A percentile compares a stretch with the other conserved stretches of the same genome.
These are phyloP conservation scores for Poecilia wingei DNA, from an alignment of 2,797 vertebrate species.

Conservation along the genomic window DNA sequence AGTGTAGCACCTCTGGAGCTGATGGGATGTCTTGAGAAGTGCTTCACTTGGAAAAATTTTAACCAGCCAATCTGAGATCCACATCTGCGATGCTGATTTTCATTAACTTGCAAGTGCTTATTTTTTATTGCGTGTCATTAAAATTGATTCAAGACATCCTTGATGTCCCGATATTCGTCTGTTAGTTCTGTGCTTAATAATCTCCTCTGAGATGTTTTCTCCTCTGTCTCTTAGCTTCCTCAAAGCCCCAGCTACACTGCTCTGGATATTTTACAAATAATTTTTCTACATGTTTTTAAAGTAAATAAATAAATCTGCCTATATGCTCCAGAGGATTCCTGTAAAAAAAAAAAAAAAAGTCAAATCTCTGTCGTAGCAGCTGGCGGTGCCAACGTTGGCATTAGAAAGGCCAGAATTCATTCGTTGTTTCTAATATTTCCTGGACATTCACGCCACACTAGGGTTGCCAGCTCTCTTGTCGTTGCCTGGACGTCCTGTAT, in stretches of 20 bases:
- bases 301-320: not conserved
- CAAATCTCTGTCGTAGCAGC: not conserved
- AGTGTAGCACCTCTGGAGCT: not conserved
- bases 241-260: not conserved
- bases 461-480: not conserved
- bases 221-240: not conserved
- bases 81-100: constrained; percentile 8
- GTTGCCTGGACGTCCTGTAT: not conserved
- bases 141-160: not conserved
- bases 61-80: constrained; percentile 16
- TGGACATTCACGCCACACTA: not conserved
- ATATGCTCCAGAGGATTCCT: not conserved
- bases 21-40: not conserved
- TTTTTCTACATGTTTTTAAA: not conserved
- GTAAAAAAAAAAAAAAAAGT: not conserved
- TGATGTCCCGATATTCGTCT: not conserved
- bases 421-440: not conserved
- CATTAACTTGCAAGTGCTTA: constrained; percentile 40
- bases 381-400: not conserved
- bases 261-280: not conserved
- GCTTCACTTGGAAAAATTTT: constrained; percentile 16
- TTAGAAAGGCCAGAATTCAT: not conserved
- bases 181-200: not conserved
- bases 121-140: constrained; percentile 33
- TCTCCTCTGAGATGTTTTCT: not conserved